phyloP scores from a whole-genome alignment of 2,888 invertebrate species.

The Calameuta pallipes region DNA sequence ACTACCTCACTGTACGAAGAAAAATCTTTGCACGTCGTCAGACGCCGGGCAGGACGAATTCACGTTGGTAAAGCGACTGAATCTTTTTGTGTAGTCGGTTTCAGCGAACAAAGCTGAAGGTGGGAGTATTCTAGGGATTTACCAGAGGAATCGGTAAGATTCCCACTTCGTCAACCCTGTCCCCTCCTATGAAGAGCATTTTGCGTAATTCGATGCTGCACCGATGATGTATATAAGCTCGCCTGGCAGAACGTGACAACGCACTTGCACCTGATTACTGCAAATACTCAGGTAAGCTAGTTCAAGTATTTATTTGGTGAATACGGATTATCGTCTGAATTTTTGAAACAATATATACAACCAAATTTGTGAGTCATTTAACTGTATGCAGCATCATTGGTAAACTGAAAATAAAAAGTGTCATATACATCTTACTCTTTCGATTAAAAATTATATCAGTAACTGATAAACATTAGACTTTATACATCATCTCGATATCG shows the following conservation, averaged over 20 bases:
- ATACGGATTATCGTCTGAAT: neutral
- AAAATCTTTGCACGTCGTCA: neutral
- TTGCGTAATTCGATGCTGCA: slow-evolving; percentile 47
- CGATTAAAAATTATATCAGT: neutral
- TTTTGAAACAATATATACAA: neutral
- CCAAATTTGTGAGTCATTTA: neutral
- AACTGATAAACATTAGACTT: neutral
- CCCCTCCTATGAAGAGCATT: slow-evolving; percentile 27
- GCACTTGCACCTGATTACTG: slow-evolving; percentile 50
- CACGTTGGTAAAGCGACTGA: neutral
- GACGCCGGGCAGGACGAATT: neutral
- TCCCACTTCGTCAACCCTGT: slow-evolving; percentile 38
- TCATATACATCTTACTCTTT: neutral
- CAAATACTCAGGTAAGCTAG: slow-evolving; percentile 48
- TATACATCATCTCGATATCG: no score
- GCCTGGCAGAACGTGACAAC: slow-evolving; percentile 25
- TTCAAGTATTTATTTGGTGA: neutral
- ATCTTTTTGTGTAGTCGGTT: neutral
- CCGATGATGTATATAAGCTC: slow-evolving; percentile 52
- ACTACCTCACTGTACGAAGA: neutral
- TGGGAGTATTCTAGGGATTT: slow-evolving; percentile 25
- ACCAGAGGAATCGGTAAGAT: slow-evolving; percentile 30
- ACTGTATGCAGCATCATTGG: neutral
- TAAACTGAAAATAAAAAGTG: neutral
- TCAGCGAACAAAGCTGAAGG: slow-evolving; percentile 41